These are phyloP conservation scores for Hirtodrosophila histrioides DNA, from an alignment of 2,888 invertebrate species.

Conservation along the genomic window DNA sequence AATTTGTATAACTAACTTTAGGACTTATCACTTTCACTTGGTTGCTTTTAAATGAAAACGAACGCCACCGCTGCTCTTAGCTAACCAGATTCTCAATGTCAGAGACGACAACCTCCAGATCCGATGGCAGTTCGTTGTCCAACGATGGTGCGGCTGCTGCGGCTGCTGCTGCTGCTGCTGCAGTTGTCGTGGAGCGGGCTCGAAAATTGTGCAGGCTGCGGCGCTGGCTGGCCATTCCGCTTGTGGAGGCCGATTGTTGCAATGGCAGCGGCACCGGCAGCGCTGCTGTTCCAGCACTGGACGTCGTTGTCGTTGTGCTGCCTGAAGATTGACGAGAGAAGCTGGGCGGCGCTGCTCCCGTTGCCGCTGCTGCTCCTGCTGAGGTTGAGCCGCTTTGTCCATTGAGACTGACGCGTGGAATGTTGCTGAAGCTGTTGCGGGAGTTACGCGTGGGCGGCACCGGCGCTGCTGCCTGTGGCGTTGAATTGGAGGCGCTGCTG, in stretches of 20 bases:
- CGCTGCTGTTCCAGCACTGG: slow-evolving; percentile 46
- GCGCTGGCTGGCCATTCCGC: slow-evolving; percentile 40
- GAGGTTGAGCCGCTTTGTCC: slow-evolving; percentile 53
- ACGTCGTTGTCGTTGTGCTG: slow-evolving; percentile 63
- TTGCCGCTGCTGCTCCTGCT: slow-evolving; percentile 45
- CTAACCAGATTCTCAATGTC: slow-evolving; percentile 84
- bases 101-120: slow-evolving; percentile 84
- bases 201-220: slow-evolving; percentile 64
- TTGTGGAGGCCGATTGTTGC: too few relatives aligned
- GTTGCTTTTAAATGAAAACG: slow-evolving; percentile 61
- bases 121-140: slow-evolving; percentile 81
- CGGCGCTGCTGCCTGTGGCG: slow-evolving; percentile 63
- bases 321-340: slow-evolving; percentile 74
- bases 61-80: slow-evolving; percentile 67
- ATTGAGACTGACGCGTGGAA: slow-evolving; percentile 83
- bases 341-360: slow-evolving; percentile 39
- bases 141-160: slow-evolving; percentile 14
- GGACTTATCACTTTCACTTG: slow-evolving; percentile 81
- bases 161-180: slow-evolving; percentile 16
- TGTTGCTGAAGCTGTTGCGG: slow-evolving; percentile 83
- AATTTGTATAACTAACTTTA: slow-evolving; percentile 79
- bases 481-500: slow-evolving; percentile 68
- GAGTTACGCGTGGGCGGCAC: slow-evolving; percentile 67
- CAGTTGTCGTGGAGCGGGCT: slow-evolving; percentile 43
- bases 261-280: slow-evolving; percentile 18